Conservation (phyloP, 2,113 vertebrate species). For the Balaenoptera acutorostrata region DNA sequence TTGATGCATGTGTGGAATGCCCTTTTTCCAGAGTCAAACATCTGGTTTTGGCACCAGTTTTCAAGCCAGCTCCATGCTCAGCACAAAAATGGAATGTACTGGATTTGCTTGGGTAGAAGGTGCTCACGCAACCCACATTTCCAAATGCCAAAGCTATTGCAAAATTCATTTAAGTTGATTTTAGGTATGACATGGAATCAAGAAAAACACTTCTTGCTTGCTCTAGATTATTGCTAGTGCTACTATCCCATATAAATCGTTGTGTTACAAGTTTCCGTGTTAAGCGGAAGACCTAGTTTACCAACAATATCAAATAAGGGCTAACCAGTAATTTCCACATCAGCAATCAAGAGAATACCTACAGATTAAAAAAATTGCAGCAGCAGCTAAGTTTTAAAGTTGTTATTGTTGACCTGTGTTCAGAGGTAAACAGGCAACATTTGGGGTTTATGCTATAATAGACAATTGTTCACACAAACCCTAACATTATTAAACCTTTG, state of each 20-base stretch:
- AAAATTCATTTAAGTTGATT: conserved; percentile 22
- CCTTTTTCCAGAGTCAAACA: conserved; percentile 62
- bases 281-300: not conserved
- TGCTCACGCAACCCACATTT: conserved; percentile 43
- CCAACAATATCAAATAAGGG: not conserved
- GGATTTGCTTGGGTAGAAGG: conserved; percentile 40
- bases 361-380: not conserved
- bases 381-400: not conserved
- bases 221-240: not conserved
- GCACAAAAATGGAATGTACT: conserved; percentile 55
- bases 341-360: not conserved
- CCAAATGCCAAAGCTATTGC: conserved; percentile 3
- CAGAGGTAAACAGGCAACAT: not conserved
- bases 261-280: not conserved
- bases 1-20: conserved; percentile 62
- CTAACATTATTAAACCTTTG: not conserved
- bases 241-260: not conserved
- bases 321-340: not conserved
- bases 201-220: not conserved
- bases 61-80: conserved; percentile 22
- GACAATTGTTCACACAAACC: not conserved
- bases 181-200: conserved; percentile 13
- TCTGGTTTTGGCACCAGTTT: conserved; percentile 60
- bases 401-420: not conserved
- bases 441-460: not conserved